These are phyloP conservation scores for Acrossocheilus wenchowensis DNA, from an alignment of 2,797 vertebrate species.

Conservation along the genomic window DNA sequence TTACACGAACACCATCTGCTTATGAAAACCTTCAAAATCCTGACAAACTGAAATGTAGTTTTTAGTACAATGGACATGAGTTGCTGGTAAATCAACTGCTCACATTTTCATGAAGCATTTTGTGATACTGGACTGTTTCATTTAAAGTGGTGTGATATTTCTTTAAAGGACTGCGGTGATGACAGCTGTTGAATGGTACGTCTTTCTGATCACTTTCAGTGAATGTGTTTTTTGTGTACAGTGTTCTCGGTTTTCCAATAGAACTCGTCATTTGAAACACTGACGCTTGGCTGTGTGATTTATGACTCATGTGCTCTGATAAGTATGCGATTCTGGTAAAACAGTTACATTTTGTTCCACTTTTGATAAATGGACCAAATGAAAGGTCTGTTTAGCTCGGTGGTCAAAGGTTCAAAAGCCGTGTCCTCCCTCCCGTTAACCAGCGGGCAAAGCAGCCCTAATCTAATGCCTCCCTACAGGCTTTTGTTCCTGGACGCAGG, in stretches of 20 bases:
- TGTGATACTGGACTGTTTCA: constrained; percentile 44
- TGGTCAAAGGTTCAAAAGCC: constrained; percentile 77
- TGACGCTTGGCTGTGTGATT: constrained; percentile 63
- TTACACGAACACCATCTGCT: constrained; percentile 13
- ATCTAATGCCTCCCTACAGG: constrained; percentile 62
- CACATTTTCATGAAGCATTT: constrained; percentile 25
- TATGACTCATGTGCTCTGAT: constrained; percentile 47
- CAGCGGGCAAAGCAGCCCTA: constrained; percentile 74
- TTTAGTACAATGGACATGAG: constrained; percentile 39
- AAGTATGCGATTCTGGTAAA: constrained; percentile 41
- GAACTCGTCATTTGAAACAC: constrained; percentile 75
- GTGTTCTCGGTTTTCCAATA: constrained; percentile 80
- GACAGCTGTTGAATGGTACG: constrained; percentile 20
- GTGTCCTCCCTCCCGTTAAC: constrained; percentile 74
- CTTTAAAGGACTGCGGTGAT: neutral
- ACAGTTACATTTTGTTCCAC: constrained; percentile 50
- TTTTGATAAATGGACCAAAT: constrained; percentile 73
- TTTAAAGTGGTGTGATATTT: constrained; percentile 32
- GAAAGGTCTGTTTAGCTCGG: constrained; percentile 68
- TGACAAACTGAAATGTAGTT: constrained; percentile 22
- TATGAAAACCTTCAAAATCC: neutral
- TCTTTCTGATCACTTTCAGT: constrained; percentile 62
- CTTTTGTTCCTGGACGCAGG: constrained; percentile 70
- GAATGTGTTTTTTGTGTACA: constrained; percentile 76
- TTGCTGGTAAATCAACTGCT: constrained; percentile 18